These are phyloP conservation scores for Gephyroberyx darwinii DNA, from an alignment of 2,797 vertebrate genomes.

Conservation along the genomic window DNA sequence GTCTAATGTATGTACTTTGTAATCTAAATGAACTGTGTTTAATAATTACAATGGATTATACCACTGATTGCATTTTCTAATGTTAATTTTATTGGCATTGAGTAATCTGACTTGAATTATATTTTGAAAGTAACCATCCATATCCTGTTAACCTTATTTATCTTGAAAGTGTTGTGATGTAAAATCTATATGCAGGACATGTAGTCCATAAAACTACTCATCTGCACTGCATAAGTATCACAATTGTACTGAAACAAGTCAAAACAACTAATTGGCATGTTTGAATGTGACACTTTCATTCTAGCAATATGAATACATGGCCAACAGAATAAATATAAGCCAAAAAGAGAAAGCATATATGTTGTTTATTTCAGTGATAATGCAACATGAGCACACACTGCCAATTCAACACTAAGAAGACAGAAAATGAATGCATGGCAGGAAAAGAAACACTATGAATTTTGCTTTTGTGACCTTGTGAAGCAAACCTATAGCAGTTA, in stretches of 20 bases:
- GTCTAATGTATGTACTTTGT: background rate
- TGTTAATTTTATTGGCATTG: too few species aligned
- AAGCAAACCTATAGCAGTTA: background rate
- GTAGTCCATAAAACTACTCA: background rate
- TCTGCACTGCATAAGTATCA: background rate
- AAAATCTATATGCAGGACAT: too few species aligned
- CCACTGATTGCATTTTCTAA: too few species aligned
- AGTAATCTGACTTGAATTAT: too few species aligned
- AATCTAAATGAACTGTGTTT: too few species aligned
- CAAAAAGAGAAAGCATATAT: background rate
- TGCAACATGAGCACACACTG: constrained; percentile 5
- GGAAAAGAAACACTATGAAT: background rate
- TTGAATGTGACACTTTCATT: background rate
- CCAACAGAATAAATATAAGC: background rate
- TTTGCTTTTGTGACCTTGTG: background rate
- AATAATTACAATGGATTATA: too few species aligned
- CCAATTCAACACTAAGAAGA: background rate
- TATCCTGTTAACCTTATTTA: too few species aligned
- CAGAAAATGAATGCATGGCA: background rate
- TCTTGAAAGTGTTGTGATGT: too few species aligned
- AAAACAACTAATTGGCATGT: background rate
- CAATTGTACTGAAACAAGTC: background rate
- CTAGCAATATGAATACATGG: background rate
- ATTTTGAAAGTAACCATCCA: too few species aligned
- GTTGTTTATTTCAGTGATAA: constrained; percentile 45